A percentile compares a stretch with the other conserved stretches of the same genome.
Evolutionary conservation across 2,888 invertebrate species (phyloP).

Genomic region (Pachydiplax longipennis): DNA sequence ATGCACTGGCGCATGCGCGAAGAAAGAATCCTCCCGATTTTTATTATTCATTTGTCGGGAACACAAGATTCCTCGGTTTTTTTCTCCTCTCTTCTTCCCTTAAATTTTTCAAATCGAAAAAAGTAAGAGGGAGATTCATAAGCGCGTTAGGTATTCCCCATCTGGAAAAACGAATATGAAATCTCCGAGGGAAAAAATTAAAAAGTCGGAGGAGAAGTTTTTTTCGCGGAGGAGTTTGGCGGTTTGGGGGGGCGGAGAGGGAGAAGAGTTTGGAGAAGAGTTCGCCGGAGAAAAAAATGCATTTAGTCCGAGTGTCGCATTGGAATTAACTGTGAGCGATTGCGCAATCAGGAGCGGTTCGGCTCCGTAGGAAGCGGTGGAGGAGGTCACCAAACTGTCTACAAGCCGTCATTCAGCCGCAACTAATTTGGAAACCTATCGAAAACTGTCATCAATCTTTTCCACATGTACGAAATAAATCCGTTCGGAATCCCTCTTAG

Average conservation of each 20-base stretch:
- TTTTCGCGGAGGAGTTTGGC: neutral
- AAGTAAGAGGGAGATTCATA: neutral
- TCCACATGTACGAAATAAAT: slow-evolving; percentile 30
- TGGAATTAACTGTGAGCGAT: neutral
- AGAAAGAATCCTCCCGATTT: neutral
- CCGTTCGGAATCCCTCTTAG: neutral
- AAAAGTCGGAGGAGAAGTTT: neutral
- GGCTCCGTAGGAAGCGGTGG: neutral
- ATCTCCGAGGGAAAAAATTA: neutral
- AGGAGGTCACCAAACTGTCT: neutral
- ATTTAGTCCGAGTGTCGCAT: neutral
- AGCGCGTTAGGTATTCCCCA: neutral
- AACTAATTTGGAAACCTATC: slow-evolving; percentile 39
- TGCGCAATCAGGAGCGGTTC: neutral
- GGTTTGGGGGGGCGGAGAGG: neutral
- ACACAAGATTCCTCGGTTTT: neutral
- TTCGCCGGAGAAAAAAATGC: neutral
- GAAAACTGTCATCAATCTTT: slow-evolving; percentile 28
- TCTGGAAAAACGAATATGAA: neutral
- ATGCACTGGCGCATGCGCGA: neutral
- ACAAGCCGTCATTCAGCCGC: neutral
- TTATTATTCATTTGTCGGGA: neutral
- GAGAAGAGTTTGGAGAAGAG: neutral
- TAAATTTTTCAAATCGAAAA: neutral
- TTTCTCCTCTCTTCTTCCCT: neutral